Percentiles rank a stretch among this genome's conserved stretches.
Conservation (phyloP, 2,888 invertebrate species). For the Amphipoea lucens region DNA sequence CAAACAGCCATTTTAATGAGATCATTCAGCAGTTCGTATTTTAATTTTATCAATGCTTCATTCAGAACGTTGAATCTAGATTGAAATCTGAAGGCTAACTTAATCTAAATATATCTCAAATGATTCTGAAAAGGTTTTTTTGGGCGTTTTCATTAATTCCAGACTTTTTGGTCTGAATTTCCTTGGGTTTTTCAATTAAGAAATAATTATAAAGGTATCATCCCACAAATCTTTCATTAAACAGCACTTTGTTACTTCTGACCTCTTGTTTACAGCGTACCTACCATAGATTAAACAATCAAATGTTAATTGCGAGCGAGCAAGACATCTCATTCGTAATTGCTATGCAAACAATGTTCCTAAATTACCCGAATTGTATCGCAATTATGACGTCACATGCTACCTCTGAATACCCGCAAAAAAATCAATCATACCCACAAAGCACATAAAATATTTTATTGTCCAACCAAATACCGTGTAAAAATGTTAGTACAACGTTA, state of each 20-base stretch:
- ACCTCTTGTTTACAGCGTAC: conserved; percentile 15
- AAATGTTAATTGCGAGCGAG: conserved; percentile 45
- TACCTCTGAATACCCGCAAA: conserved; percentile 27
- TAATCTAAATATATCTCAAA: background rate
- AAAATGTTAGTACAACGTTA: conserved; percentile 67
- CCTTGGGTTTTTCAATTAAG: background rate
- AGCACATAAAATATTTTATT: conserved; percentile 68
- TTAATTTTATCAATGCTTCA: background rate
- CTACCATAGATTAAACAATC: conserved; percentile 22
- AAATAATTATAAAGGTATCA: background rate
- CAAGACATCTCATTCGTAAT: conserved; percentile 42
- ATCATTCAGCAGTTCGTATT: background rate
- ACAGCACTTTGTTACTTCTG: background rate
- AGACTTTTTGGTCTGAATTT: background rate
- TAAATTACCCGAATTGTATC: conserved; percentile 49
- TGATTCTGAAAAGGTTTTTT: background rate
- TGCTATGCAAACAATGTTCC: conserved; percentile 46
- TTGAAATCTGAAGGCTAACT: background rate
- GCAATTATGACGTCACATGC: conserved; percentile 48
- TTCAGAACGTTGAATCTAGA: background rate
- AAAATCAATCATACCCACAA: conserved; percentile 58
- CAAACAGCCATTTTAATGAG: background rate
- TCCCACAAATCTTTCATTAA: background rate
- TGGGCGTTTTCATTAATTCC: background rate
- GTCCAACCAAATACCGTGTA: conserved; percentile 65